Base-by-base conservation (phyloP, 2,113 vertebrate species). In the Gnathonemus longibarbis region DNA sequence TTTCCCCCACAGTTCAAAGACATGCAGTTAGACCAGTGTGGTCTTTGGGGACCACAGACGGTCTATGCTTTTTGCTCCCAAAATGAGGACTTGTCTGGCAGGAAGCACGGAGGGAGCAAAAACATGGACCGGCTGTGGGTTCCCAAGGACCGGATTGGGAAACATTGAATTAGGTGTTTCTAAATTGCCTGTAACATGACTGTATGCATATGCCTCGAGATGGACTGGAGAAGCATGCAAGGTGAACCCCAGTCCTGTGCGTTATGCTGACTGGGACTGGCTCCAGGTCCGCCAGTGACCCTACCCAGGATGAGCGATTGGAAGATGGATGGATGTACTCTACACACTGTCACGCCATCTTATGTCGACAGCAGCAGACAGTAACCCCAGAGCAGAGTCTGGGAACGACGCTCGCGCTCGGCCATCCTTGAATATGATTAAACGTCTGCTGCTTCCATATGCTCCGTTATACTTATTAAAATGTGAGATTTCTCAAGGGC, bases 401-500 rank as follows among this genome's bases (percentile, higher is more conserved):
- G 88, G 21, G n/a, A 31, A 46, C 3, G 15, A 27, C n/a, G 42
- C 11, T 74, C 7, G 3, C 45, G 15, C 11, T 70, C n/a, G 17
- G 42, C 62, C 62, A 74, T 46, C 17, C 13, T 13, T 88, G 88
- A 74, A 88, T 48, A 74, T 49, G 45, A 46, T 48, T 88, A 27
- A 88, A 77, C 58, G 24, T n/a, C 62, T 88, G 88, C 58, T 77
- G 62, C 9, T 3, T 88, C 39, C 46, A 13, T 74, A 46, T 84
- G 83, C 19, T 66, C 62, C 1, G n/a, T 13, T 42, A 58, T 88
- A 24, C 87, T 88, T 88, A 88, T 48, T 74, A 46, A 74, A 74
- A 88, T 74, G 66, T 45, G 46, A 15, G 45, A 31, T 49, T 74
- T 88, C 62, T 88, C 58, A 88, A 45, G 62, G 88, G 62, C 35